Evolutionary conservation across 2,888 invertebrate species (phyloP).

Genomic region (Ophion costatus): DNA sequence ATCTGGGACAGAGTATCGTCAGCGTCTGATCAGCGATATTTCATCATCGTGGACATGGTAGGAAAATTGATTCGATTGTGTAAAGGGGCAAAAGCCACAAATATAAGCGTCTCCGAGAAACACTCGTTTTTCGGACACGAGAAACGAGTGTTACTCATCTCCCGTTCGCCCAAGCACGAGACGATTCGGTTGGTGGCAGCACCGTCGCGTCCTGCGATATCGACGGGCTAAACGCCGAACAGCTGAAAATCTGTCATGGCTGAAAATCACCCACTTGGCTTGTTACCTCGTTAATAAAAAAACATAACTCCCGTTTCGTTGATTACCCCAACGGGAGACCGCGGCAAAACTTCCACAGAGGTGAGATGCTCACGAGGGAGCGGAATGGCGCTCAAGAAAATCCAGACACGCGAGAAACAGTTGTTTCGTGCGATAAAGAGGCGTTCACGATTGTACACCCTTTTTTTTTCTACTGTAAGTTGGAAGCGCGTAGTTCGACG

Average conservation of each 20-base stretch:
- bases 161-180: neutral
- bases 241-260: conserved; percentile 75
- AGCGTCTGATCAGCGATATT: neutral
- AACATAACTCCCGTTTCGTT: conserved; percentile 63
- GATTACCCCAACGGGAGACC: conserved; percentile 38
- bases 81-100: neutral
- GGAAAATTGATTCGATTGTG: neutral
- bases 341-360: neutral
- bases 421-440: neutral
- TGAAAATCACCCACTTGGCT: conserved; percentile 68
- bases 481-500: neutral
- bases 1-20: neutral
- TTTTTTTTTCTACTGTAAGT: neutral
- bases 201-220: conserved; percentile 71
- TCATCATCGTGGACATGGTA: neutral
- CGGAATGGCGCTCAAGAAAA: conserved; percentile 3
- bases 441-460: neutral
- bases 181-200: conserved; percentile 64
- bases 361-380: conserved; percentile 40
- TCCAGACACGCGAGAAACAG: neutral
- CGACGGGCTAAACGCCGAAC: conserved; percentile 67
- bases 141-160: conserved; percentile 11
- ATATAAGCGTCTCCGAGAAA: neutral
- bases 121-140: neutral
- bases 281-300: conserved; percentile 57